Conservation (phyloP, 1,140 invertebrate species). For the Yoshiicerus persimilis region DNA sequence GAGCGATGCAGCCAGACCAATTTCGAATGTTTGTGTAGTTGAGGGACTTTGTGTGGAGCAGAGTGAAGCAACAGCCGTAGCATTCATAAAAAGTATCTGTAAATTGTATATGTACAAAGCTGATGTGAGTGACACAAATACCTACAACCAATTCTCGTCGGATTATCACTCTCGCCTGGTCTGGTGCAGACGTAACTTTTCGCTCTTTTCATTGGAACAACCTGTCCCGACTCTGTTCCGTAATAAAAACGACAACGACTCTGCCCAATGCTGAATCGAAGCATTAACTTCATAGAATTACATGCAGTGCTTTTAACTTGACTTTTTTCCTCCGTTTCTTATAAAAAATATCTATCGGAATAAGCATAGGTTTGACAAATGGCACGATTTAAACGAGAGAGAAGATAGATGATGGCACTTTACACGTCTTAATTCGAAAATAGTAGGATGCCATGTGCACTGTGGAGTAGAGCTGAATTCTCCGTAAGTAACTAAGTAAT, state of each 20-base stretch:
- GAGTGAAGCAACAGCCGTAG: neutral
- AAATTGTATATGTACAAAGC: neutral
- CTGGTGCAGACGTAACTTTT: neutral
- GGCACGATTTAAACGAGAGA: neutral
- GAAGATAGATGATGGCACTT: slow-evolving; percentile 30
- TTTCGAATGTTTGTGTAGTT: neutral
- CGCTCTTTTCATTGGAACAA: neutral
- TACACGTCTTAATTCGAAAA: slow-evolving; percentile 30
- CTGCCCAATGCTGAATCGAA: neutral
- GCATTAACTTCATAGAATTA: neutral
- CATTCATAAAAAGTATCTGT: slow-evolving; percentile 8
- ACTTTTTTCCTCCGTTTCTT: neutral
- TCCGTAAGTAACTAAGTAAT: neutral
- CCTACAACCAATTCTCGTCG: slow-evolving; percentile 17
- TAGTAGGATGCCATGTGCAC: slow-evolving; percentile 22
- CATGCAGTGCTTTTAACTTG: neutral
- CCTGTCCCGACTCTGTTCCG: neutral
- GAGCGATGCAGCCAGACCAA: neutral
- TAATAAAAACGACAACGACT: neutral
- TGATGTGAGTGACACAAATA: slow-evolving; percentile 17
- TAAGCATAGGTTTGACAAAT: slow-evolving; percentile 26
- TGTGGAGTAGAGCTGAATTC: neutral
- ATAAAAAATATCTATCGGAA: slow-evolving; percentile 10
- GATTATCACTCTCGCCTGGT: neutral
- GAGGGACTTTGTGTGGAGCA: neutral